Conservation (phyloP, 2,888 invertebrate genomes). For the Gymnoscelis rufifasciata region DNA sequence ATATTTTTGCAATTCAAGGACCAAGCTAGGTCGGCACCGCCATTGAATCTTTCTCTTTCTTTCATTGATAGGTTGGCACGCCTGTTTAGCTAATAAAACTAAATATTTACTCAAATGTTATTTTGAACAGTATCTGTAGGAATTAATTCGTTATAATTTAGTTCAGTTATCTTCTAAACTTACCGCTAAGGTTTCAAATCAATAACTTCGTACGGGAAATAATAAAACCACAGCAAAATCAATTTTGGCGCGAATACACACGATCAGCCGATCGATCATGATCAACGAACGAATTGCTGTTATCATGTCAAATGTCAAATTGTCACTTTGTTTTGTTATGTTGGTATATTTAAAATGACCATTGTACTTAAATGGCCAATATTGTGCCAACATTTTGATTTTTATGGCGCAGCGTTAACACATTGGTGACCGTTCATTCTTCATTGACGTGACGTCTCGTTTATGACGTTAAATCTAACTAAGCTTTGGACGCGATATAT, state of each 20-base stretch:
- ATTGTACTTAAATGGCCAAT: no score
- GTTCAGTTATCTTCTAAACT: no score
- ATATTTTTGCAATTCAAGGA: constrained; percentile 1
- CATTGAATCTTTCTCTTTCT: constrained; percentile 19
- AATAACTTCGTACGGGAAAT: not conserved
- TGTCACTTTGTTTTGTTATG: not conserved
- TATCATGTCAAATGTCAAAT: not conserved
- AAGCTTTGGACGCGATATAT: no score
- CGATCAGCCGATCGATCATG: constrained; percentile 4
- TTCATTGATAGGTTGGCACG: constrained; percentile 38
- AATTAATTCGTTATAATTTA: no score
- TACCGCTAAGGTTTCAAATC: constrained; percentile 6
- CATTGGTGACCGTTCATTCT: no score
- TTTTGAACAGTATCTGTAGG: no score
- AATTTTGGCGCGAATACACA: constrained; percentile 40
- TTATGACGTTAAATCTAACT: no score
- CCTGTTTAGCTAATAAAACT: constrained; percentile 8
- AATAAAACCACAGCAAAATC: not conserved
- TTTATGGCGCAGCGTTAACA: no score
- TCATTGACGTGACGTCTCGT: no score
- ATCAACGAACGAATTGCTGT: not conserved
- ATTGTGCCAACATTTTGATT: no score
- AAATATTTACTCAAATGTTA: no score
- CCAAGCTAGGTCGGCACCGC: constrained; percentile 15
- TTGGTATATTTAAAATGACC: no score